phyloP scores from a whole-genome alignment of 2,113 vertebrate species.

The Gymnocephalus cernua region DNA sequence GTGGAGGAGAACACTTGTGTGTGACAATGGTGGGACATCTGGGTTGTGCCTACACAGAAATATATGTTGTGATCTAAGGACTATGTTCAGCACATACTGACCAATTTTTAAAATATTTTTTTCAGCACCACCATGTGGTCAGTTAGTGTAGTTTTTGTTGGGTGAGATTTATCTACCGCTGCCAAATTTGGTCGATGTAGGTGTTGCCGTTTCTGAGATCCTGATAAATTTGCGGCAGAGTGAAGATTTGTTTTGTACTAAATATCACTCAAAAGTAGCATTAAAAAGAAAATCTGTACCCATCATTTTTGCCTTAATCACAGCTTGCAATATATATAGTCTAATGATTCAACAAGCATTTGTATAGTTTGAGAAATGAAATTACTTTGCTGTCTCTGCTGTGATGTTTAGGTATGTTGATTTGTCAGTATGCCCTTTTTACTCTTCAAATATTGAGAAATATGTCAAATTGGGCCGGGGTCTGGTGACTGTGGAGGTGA shows the following conservation, averaged over 20 bases:
- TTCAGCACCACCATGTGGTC: constrained; percentile 8
- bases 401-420: not conserved
- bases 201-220: not conserved
- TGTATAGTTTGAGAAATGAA: not conserved
- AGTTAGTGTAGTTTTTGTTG: not conserved
- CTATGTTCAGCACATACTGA: no score
- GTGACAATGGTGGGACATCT: no score
- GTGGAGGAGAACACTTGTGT: no score
- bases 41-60: no score
- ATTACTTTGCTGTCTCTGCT: not conserved
- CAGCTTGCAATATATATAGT: not conserved
- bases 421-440: not conserved
- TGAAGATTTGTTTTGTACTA: not conserved
- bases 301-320: not conserved
- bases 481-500: not conserved
- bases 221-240: not conserved
- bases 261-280: not conserved
- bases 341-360: not conserved
- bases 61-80: no score
- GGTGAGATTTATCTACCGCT: not conserved
- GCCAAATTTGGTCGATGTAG: not conserved
- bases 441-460: not conserved
- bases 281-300: not conserved
- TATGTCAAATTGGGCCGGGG: not conserved
- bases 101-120: no score